Percentiles rank a stretch among this genome's conserved stretches.
Evolutionary conservation across 2,797 vertebrate genomes (phyloP).

Genomic region (Schizothorax lantsangensis): DNA sequence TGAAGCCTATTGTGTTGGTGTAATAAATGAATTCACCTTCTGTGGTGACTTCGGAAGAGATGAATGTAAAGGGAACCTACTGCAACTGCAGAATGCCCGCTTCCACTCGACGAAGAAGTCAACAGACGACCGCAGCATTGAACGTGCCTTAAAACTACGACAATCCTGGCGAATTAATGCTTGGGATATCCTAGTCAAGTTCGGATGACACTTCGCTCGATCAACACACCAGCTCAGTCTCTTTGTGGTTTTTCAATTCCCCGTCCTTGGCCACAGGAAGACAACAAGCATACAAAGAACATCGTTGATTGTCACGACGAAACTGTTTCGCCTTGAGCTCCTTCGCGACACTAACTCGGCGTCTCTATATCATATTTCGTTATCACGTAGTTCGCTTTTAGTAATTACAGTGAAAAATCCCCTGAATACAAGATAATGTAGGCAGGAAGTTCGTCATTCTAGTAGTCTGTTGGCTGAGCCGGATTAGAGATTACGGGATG

Average conservation of each 20-base stretch:
- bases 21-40: constrained; percentile 69
- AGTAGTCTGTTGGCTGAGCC: constrained; percentile 33
- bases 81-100: constrained; percentile 44
- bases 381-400: constrained; percentile 10
- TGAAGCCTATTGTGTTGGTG: constrained; percentile 15
- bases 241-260: constrained; percentile 33
- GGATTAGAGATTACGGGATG: constrained; percentile 51
- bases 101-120: constrained; percentile 59
- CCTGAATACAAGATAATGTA: constrained; percentile 38
- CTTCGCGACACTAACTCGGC: not conserved
- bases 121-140: constrained; percentile 49
- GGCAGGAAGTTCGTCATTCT: constrained; percentile 70
- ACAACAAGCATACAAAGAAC: constrained; percentile 35
- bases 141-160: constrained; percentile 21
- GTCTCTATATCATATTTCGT: constrained; percentile 16
- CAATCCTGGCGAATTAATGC: constrained; percentile 9
- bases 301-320: constrained; percentile 43
- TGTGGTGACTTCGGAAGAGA: constrained; percentile 66
- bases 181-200: constrained; percentile 28
- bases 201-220: constrained; percentile 1
- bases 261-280: constrained; percentile 36
- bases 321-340: not conserved
- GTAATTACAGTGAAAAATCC: constrained; percentile 24
- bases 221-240: constrained; percentile 33
- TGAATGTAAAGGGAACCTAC: constrained; percentile 42